These are phyloP conservation scores for Sepioteuthis lessoniana DNA, from an alignment of 2,888 invertebrate genomes.

Conservation along the genomic window DNA sequence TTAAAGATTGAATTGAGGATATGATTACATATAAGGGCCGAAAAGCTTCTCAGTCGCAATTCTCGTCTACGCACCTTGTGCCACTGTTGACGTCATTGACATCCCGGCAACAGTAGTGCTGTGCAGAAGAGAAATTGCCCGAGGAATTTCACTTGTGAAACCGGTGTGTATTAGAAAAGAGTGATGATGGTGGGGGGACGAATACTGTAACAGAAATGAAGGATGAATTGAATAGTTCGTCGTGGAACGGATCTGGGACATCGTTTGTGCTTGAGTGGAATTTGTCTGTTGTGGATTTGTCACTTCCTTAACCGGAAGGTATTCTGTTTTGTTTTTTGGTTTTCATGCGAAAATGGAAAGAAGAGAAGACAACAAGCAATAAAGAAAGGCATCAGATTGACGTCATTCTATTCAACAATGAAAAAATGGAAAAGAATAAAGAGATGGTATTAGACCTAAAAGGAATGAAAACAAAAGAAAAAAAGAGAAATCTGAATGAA, in stretches of 20 bases:
- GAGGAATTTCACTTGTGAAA: not conserved
- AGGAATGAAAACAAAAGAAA: too few species aligned
- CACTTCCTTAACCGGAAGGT: not conserved
- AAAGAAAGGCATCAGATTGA: not conserved
- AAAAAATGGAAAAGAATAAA: not conserved
- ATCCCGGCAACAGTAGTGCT: too few species aligned
- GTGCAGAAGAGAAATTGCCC: not conserved
- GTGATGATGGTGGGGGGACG: not conserved
- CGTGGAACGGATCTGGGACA: not conserved
- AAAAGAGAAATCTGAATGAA: too few species aligned
- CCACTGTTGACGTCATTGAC: too few species aligned
- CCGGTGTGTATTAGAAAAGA: not conserved
- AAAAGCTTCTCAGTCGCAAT: too few species aligned
- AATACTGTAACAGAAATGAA: not conserved
- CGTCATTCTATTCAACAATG: not conserved
- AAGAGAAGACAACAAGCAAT: not conserved
- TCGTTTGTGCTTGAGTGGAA: slow-evolving; percentile 2
- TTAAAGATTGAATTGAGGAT: too few species aligned
- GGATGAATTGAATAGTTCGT: not conserved
- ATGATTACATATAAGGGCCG: too few species aligned
- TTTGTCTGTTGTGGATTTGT: not conserved
- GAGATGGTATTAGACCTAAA: too few species aligned
- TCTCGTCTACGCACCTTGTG: too few species aligned
- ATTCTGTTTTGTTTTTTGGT: not conserved
- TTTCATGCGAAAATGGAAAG: not conserved